Base-by-base conservation (phyloP, 2,113 vertebrate species). In the Cololabis saira region DNA sequence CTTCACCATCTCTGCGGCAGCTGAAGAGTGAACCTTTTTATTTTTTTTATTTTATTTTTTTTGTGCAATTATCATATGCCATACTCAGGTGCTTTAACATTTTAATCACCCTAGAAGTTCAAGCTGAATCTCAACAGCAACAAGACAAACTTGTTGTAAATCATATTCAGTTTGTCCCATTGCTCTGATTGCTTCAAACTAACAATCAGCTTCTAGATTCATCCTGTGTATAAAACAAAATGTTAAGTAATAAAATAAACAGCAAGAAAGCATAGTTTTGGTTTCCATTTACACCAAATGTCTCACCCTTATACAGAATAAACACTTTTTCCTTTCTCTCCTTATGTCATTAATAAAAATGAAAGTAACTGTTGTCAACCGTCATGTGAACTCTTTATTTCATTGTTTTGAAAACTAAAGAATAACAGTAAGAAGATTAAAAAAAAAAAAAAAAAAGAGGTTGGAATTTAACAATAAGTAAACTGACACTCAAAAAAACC, bases 1-100 rank as follows among this genome's bases (percentile, higher is more conserved):
- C 68, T 86, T 94, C 70, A 91, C 42, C 52, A 91, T 93, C 67
- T 90, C 91, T 61, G 90, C 90, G 75, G 90, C 91, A 10, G 92
- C 92, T 0, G 84, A 91, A 68, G 80, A 92, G 57, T 81, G 86
- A 73, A 66, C 0, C 1, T 2, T 17, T 21, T n/a, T n/a, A n/a
- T n/a, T n/a, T n/a, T n/a, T n/a, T n/a, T n/a, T n/a, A n/a, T n/a
- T n/a, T n/a, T n/a, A n/a, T n/a, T n/a, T 11, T 9, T 14, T n/a
- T 0, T 40, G 15, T 1, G 12, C 21, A 16, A 4, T 42, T 30
- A 27, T 27, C 5, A 33, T 12, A 52, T 42, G 13, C 41, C 13
- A 0, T 18, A 12, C 21, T 16, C 54, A 14, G 0, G 12, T 13
- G 19, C 2, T n/a, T 44, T 21, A 7, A 21, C n/a, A 24, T 12